These are phyloP conservation scores for Anoplolepis gracilipes DNA, from an alignment of 1,140 invertebrate genomes.

Conservation along the genomic window DNA sequence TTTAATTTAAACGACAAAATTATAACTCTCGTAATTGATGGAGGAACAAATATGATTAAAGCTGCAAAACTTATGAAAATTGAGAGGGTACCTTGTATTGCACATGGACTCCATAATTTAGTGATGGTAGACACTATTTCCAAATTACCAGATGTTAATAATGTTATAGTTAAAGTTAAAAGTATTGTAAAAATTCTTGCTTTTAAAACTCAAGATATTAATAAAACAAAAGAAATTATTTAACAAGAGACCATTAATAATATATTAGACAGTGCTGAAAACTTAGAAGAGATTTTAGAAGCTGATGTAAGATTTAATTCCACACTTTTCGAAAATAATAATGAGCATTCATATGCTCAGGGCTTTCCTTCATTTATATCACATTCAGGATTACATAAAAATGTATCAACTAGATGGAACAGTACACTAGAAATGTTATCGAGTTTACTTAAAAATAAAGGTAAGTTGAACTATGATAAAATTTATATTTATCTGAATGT, in stretches of 20 bases:
- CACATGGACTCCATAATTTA: constrained; percentile 10
- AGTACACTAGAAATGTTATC: neutral
- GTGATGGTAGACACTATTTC: neutral
- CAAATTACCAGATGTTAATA: constrained; percentile 23
- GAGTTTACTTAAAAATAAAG: no score
- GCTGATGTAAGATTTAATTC: constrained; percentile 6
- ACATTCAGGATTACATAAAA: constrained; percentile 31
- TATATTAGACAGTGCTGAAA: constrained; percentile 15
- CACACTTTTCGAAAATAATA: neutral
- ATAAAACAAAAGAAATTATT: neutral
- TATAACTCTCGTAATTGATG: constrained; percentile 12
- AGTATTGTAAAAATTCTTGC: constrained; percentile 29
- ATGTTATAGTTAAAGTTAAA: constrained; percentile 20
- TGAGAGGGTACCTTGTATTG: constrained; percentile 5
- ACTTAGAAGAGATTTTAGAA: constrained; percentile 20
- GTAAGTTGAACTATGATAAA: no score
- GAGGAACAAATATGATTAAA: constrained; percentile 22
- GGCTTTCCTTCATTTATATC: neutral
- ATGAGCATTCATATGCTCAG: constrained; percentile 1
- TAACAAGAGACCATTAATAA: constrained; percentile 8
- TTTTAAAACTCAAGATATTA: constrained; percentile 20
- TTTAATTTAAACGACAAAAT: constrained; percentile 25
- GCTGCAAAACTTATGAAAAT: constrained; percentile 25
- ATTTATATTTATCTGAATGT: no score
- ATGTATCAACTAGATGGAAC: constrained; percentile 27